A percentile compares a stretch with the other conserved stretches of the same genome.
Evolutionary conservation across 1,140 invertebrate genomes (phyloP).

Genomic region (Leptinotarsa texana): DNA sequence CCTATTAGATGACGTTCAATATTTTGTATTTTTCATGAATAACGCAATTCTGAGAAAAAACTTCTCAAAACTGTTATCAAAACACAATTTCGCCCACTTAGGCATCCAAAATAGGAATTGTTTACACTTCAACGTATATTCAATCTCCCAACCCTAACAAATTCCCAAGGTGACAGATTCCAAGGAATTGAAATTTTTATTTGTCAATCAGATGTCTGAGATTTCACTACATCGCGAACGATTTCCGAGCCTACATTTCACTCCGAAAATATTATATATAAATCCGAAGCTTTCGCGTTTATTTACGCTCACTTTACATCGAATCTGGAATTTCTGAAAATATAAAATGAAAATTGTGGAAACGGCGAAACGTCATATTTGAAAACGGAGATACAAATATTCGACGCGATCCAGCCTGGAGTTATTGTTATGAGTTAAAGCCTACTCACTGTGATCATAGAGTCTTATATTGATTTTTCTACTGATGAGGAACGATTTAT

Average conservation of each 20-base stretch:
- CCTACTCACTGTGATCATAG: too few species aligned
- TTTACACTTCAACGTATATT: background rate
- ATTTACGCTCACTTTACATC: conserved; percentile 8
- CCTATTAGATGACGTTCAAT: too few species aligned
- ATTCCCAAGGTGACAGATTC: background rate
- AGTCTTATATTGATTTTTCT: too few species aligned
- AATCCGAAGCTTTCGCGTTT: background rate
- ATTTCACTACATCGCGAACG: background rate
- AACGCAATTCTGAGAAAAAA: too few species aligned
- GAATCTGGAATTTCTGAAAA: conserved; percentile 8
- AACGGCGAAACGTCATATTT: background rate
- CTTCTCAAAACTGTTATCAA: too few species aligned
- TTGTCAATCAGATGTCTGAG: conserved; percentile 2
- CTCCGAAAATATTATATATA: background rate
- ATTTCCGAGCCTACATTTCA: background rate
- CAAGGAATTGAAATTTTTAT: background rate
- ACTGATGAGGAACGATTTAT: too few species aligned
- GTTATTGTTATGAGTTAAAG: too few species aligned
- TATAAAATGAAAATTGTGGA: background rate
- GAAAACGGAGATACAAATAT: background rate
- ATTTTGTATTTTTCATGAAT: too few species aligned
- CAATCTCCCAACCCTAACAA: background rate
- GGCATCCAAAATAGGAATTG: background rate
- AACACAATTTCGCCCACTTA: too few species aligned
- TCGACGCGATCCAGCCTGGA: background rate